A percentile compares a stretch with the other conserved stretches of the same genome.
Evolutionary conservation across 1,140 invertebrate species (phyloP).

Genomic region (Steinernema feltiae): DNA sequence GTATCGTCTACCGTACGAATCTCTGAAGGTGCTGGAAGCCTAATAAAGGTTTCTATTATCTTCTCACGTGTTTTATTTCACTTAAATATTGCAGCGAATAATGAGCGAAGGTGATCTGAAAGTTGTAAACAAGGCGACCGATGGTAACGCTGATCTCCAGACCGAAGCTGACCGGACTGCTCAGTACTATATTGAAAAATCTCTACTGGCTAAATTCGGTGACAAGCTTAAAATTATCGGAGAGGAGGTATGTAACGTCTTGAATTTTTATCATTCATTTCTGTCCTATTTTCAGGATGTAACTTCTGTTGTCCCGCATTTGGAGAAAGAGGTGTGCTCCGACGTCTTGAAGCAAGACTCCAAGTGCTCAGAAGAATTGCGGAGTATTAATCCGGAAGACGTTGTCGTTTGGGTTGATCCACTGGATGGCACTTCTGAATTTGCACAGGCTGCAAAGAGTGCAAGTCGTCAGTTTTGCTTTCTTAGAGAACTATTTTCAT

Average conservation of each 20-base stretch:
- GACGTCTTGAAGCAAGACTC: slow-evolving; percentile 65
- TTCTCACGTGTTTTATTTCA: not conserved
- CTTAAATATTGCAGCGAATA: slow-evolving; percentile 41
- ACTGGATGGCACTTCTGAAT: slow-evolving; percentile 89
- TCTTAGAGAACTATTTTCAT: slow-evolving; percentile 2
- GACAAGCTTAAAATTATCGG: slow-evolving; percentile 80
- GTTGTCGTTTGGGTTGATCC: slow-evolving; percentile 95
- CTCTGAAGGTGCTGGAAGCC: slow-evolving; percentile 45
- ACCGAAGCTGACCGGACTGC: slow-evolving; percentile 92
- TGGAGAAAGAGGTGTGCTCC: slow-evolving; percentile 68
- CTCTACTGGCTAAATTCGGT: slow-evolving; percentile 74
- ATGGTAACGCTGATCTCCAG: slow-evolving; percentile 87
- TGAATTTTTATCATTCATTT: slow-evolving; percentile 69
- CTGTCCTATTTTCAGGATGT: slow-evolving; percentile 5
- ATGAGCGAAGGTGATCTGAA: slow-evolving; percentile 49
- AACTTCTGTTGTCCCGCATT: slow-evolving; percentile 61
- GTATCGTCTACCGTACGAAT: slow-evolving; percentile 49
- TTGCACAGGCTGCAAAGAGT: slow-evolving; percentile 70
- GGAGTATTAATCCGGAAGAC: slow-evolving; percentile 34
- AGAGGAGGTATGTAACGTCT: too few relatives aligned
- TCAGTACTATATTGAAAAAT: slow-evolving; percentile 82
- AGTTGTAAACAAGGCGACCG: slow-evolving; percentile 48
- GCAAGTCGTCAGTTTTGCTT: slow-evolving; percentile 25
- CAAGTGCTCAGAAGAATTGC: slow-evolving; percentile 41
- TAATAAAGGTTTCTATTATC: slow-evolving; percentile 49